Evolutionary conservation across 2,113 vertebrate genomes (phyloP), one percentile per base, ranked within the genome.

Genomic region (Canis aureus): DNA sequence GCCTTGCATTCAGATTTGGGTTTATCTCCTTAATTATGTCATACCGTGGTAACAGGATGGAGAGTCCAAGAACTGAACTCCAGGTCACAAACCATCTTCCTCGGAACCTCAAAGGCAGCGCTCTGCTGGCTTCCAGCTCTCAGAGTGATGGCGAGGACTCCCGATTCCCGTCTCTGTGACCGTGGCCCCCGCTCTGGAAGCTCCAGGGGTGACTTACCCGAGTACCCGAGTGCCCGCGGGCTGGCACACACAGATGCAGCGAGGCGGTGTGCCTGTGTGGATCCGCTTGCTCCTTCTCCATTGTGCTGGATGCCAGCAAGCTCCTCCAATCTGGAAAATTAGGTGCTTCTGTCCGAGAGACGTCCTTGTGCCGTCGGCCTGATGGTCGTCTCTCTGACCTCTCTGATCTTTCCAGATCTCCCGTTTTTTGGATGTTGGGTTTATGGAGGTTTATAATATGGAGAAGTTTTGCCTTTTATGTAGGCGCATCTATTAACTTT

Each of bases 1-100:
- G 43, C 43, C 35, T 49, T 10, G 43, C 43, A 76, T 43, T 51
- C 1, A 4, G 43, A 51, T 9, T 76, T 76, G 43, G 25, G 43
- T 6, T 76, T 51, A 2, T 76, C 25, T 29, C 74, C 49, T 76
- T 29, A 25, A 17, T 29, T 16, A 15, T 0, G 43, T 51, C 43
- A 4, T 8, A 2, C 12, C 23, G 3, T 2, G 17, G 13, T 9
- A 16, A 27, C 43, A 51, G 74, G 74, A 64, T 22, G 0, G 0
- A 69, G 20, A 64, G n/a, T 25, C 35, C 10, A 0, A 27, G 38
- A 82, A 29, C n/a, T 64, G 10, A 60, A 59, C 53, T 76, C 32
- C 9, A 8, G 23, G 25, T 69, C 67, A 49, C 43, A 95, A 93
- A 59, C 43, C 43, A 64, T 13, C 60, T 32, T 66, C 7, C 55